Evolutionary conservation across 2,113 vertebrate genomes (phyloP).

Genomic region (Sebastes fasciatus): DNA sequence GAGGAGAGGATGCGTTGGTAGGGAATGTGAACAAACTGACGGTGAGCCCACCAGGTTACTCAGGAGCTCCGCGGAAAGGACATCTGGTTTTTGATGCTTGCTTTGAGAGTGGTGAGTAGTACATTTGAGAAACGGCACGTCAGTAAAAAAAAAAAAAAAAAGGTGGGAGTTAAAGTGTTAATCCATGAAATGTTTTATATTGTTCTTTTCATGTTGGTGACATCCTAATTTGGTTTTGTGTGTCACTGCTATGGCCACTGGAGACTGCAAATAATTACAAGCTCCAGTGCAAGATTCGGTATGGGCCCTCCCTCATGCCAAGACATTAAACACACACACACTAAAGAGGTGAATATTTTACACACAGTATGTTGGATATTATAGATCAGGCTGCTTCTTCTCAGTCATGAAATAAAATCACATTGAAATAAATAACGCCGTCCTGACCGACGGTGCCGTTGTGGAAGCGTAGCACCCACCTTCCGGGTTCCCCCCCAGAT

Average conservation of each 20-base stretch:
- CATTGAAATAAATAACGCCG: background rate
- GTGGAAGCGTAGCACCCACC: too few species aligned
- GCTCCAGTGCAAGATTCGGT: background rate
- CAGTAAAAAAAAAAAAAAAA: background rate
- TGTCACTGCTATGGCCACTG: background rate
- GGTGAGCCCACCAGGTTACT: conserved; percentile 88
- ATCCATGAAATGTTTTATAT: background rate
- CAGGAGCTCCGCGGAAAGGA: conserved; percentile 90
- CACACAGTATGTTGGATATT: background rate
- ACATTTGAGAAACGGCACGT: background rate
- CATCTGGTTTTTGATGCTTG: conserved; percentile 97
- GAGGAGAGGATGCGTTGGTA: conserved; percentile 91
- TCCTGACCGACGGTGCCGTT: too few species aligned
- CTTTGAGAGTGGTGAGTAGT: conserved; percentile 96
- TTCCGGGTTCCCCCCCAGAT: too few species aligned
- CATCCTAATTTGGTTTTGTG: background rate
- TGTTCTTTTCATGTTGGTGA: background rate
- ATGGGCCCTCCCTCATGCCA: too few species aligned
- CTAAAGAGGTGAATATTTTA: background rate
- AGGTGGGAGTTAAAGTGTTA: background rate
- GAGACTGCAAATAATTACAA: background rate
- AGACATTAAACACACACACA: background rate
- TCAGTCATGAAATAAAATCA: background rate
- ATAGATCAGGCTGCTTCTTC: background rate
- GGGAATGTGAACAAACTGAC: conserved; percentile 93